Evolutionary conservation across 2,888 invertebrate species (phyloP), one percentile per base, ranked within the genome.

Genomic region (Aphodius sticticus): DNA sequence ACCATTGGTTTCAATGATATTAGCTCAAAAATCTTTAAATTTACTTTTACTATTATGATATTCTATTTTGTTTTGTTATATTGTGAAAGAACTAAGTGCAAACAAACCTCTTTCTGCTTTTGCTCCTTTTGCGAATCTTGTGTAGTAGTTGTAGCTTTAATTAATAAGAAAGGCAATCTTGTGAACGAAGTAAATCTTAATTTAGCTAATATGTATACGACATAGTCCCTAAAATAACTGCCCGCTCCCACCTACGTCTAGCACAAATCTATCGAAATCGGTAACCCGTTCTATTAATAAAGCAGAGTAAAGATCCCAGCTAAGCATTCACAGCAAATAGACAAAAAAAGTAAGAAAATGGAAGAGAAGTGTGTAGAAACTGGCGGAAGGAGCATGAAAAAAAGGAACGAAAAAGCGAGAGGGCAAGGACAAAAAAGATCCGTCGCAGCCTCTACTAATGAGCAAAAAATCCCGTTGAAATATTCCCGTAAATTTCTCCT

Each of bases 381-480:
- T 53, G 53, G 53, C 53, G 53, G 53, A 53, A 53, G 53, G 53
- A 53, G 53, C 53, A 5, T 12, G 53, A 53, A 53, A 53, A n/a
- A 53, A 53, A 53, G 53, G 53, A 53, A 53, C 53, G 6, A 53
- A 53, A 53, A 53, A 53, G 53, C 53, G 53, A 53, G 53, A 53
- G 53, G 53, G 12, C 53, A 53, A 53, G 53, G 12, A 53, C 53
- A 53, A 53, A 53, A 53, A 53, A 53, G 53, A 53, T 53, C 53
- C 53, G 53, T 53, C 53, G 53, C 53, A 53, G 53, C 53, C 53
- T 38, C 38, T 15, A 69, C 76, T 78, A 80, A 80, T 77, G 78
- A 80, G 77, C 80, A 80, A 80, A 77, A 78, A 80, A 80, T 53
- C 77, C 70, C 71, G 80, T 77, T 80, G 80, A 80, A 80, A 80